Percentiles rank a stretch among this genome's conserved stretches.
phyloP scores from a whole-genome alignment of 2,113 vertebrate genomes.

The Bubalus kerabau region DNA sequence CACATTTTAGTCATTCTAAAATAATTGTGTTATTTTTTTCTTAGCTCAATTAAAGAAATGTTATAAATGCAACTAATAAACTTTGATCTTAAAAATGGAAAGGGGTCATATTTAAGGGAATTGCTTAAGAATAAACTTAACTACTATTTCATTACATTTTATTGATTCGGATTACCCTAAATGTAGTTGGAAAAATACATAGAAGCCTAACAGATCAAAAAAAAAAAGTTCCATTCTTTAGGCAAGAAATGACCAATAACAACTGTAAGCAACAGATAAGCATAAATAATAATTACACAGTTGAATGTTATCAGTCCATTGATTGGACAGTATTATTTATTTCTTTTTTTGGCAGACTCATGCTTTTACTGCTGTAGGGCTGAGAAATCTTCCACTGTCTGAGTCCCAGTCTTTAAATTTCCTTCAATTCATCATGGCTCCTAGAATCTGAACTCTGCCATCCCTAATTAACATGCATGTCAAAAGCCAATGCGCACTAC shows the following conservation, averaged over 20 bases:
- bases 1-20: neutral
- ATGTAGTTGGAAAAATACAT: neutral
- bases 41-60: neutral
- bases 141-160: neutral
- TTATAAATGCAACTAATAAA: neutral
- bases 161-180: neutral
- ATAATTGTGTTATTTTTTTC: neutral
- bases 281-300: neutral
- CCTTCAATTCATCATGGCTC: conserved; percentile 4
- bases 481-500: conserved; percentile 32
- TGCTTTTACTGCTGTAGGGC: neutral
- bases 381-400: neutral
- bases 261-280: neutral
- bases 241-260: neutral
- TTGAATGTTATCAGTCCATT: neutral
- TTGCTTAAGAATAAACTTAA: neutral
- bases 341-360: neutral
- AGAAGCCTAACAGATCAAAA: neutral
- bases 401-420: conserved; percentile 26
- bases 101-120: neutral
- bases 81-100: neutral
- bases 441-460: conserved; percentile 47
- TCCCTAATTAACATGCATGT: conserved; percentile 56
- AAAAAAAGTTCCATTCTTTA: neutral
- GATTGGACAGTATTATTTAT: neutral